phyloP scores from a whole-genome alignment of 53 echinoderm and acorn worm genomes.

The Apostichopus leukothele region DNA sequence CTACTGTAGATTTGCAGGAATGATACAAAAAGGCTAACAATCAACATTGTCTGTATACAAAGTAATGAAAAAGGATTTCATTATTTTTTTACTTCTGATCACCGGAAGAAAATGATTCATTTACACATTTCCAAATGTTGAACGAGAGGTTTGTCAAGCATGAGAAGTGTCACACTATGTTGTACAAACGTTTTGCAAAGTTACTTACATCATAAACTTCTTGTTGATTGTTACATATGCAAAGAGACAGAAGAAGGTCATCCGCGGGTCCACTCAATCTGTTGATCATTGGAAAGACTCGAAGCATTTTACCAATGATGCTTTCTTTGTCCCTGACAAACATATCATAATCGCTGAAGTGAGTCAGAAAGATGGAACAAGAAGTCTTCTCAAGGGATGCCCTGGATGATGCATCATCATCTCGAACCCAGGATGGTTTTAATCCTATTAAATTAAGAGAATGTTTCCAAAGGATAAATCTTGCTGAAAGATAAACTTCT shows the following conservation, averaged over 20 bases:
- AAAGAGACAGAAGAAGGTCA: conserved; percentile 29
- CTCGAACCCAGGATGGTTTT: background rate
- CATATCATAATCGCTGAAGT: conserved; percentile 28
- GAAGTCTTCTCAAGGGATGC: background rate
- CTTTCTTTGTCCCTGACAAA: background rate
- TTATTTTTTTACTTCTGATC: too few species aligned
- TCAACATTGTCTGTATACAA: too few species aligned
- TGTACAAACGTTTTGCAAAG: background rate
- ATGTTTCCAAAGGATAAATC: background rate
- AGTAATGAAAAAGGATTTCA: too few species aligned
- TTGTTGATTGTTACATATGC: conserved; percentile 21
- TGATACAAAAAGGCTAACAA: too few species aligned
- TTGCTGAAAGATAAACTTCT: too few species aligned
- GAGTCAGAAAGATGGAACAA: background rate
- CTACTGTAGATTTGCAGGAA: too few species aligned
- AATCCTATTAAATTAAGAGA: background rate
- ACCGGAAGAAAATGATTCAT: too few species aligned
- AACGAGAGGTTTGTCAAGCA: too few species aligned
- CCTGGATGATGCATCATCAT: conserved; percentile 8
- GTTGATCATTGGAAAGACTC: conserved; percentile 3
- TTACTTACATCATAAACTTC: conserved; percentile 7
- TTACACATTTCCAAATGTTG: too few species aligned
- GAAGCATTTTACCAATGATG: conserved; percentile 39
- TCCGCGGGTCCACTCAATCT: background rate
- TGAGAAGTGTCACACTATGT: background rate